A percentile compares a stretch with the other conserved stretches of the same genome.
phyloP scores from a whole-genome alignment of 2,113 vertebrate genomes.

The Chaenocephalus aceratus region DNA sequence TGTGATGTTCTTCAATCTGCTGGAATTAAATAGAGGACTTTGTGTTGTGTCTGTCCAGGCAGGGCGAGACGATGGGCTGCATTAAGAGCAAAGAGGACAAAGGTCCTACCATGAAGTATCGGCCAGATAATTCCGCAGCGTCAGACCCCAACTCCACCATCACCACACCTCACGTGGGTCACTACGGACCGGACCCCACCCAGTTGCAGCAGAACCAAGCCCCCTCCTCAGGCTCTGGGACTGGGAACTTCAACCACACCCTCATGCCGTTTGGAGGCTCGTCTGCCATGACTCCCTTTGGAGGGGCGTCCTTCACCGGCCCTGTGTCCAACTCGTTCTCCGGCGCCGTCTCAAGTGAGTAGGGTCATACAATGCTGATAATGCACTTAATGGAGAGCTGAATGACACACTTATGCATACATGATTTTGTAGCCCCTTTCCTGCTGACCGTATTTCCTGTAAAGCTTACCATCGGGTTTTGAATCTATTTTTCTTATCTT shows the following conservation, averaged over 20 bases:
- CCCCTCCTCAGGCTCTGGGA: conserved; percentile 84
- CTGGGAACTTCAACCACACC: conserved; percentile 85
- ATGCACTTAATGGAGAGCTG: neutral
- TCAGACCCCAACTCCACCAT: conserved; percentile 79
- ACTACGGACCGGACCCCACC: conserved; percentile 91
- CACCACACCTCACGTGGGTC: conserved; percentile 82
- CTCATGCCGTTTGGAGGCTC: conserved; percentile 92
- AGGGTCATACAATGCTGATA: neutral
- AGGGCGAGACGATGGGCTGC: conserved; percentile 91
- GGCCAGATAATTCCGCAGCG: conserved; percentile 83
- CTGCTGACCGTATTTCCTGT: neutral
- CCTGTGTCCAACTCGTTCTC: conserved; percentile 90
- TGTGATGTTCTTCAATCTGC: neutral
- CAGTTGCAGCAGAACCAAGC: conserved; percentile 85
- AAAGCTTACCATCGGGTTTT: neutral
- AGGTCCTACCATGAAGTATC: conserved; percentile 90
- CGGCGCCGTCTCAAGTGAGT: conserved; percentile 89
- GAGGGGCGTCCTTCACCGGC: conserved; percentile 90
- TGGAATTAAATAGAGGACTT: neutral
- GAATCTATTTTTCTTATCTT: neutral
- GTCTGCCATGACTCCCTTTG: conserved; percentile 92
- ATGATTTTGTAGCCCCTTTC: neutral
- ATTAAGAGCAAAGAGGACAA: conserved; percentile 97
- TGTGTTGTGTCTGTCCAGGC: conserved; percentile 55
- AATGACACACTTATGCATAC: neutral